Conservation (phyloP, 2,888 invertebrate genomes). For the Crepidodera aurea region DNA sequence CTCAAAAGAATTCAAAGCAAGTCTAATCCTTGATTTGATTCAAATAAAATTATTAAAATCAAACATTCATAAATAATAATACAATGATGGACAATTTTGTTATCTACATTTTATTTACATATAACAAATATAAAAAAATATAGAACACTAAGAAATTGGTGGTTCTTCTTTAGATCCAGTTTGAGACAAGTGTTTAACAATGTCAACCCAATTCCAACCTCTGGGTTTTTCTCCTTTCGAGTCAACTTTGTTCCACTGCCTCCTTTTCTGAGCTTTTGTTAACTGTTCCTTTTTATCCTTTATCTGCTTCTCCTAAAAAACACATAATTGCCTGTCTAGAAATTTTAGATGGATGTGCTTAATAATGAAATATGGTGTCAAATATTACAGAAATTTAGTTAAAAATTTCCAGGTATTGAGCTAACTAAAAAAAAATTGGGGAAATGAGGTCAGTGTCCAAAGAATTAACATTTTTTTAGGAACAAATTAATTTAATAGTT, state of each 20-base stretch:
- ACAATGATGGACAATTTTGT: no score
- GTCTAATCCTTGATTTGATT: no score
- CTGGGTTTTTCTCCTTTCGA: slow-evolving; percentile 81
- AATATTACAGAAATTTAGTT: no score
- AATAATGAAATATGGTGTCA: no score
- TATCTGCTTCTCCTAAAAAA: slow-evolving; percentile 60
- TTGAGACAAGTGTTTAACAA: slow-evolving; percentile 94
- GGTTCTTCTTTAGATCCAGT: slow-evolving; percentile 67
- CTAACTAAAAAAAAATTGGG: neutral
- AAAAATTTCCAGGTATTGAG: no score
- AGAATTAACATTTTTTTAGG: no score
- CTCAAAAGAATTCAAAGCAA: no score
- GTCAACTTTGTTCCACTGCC: slow-evolving; percentile 86
- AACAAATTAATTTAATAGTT: no score
- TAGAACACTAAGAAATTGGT: slow-evolving; percentile 36
- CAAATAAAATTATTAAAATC: no score
- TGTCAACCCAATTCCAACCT: slow-evolving; percentile 95
- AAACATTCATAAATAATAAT: no score
- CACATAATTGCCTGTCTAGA: neutral
- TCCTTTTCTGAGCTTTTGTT: slow-evolving; percentile 90
- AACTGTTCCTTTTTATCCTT: slow-evolving; percentile 82
- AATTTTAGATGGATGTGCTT: no score
- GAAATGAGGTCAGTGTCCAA: no score
- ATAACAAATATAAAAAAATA: neutral
- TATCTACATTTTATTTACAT: slow-evolving; percentile 8